Evolutionary conservation across 2,797 vertebrate genomes (phyloP).

Genomic region (Bufotes viridis): DNA sequence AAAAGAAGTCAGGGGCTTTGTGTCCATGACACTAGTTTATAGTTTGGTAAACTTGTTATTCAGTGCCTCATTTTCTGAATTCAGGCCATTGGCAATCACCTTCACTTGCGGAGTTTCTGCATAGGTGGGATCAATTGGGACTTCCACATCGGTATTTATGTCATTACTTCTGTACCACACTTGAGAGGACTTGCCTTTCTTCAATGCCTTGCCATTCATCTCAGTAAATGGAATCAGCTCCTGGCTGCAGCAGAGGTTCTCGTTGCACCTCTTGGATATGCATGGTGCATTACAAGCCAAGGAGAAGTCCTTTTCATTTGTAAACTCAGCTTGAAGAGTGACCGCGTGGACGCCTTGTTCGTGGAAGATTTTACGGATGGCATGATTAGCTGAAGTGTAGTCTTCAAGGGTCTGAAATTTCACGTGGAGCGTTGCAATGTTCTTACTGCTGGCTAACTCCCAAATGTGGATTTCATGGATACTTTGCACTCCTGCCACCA

Average conservation of each 20-base stretch:
- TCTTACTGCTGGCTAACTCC: constrained; percentile 79
- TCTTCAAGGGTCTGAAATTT: constrained; percentile 70
- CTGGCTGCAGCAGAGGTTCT: constrained; percentile 76
- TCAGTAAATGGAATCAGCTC: constrained; percentile 59
- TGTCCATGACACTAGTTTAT: constrained; percentile 1
- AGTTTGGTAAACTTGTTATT: constrained; percentile 28
- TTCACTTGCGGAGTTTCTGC: constrained; percentile 64
- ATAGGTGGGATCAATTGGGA: not conserved
- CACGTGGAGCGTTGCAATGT: constrained; percentile 81
- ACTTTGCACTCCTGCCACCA: constrained; percentile 73
- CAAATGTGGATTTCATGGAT: constrained; percentile 83
- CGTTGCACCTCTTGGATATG: constrained; percentile 71
- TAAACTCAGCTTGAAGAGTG: constrained; percentile 80
- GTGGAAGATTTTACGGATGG: constrained; percentile 79
- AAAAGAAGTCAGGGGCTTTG: too few relatives aligned
- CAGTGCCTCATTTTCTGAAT: not conserved
- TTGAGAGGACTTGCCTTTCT: constrained; percentile 62
- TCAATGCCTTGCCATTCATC: constrained; percentile 67
- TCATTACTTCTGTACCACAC: constrained; percentile 53
- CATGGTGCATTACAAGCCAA: constrained; percentile 73
- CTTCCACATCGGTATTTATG: constrained; percentile 50
- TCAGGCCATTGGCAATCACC: constrained; percentile 4
- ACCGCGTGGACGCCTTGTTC: constrained; percentile 77
- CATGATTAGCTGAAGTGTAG: constrained; percentile 67
- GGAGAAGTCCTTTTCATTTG: constrained; percentile 63